Percentiles rank a stretch among this genome's conserved stretches.
Evolutionary conservation across 1,140 invertebrate genomes (phyloP).

Genomic region (Drosophila cardini): DNA sequence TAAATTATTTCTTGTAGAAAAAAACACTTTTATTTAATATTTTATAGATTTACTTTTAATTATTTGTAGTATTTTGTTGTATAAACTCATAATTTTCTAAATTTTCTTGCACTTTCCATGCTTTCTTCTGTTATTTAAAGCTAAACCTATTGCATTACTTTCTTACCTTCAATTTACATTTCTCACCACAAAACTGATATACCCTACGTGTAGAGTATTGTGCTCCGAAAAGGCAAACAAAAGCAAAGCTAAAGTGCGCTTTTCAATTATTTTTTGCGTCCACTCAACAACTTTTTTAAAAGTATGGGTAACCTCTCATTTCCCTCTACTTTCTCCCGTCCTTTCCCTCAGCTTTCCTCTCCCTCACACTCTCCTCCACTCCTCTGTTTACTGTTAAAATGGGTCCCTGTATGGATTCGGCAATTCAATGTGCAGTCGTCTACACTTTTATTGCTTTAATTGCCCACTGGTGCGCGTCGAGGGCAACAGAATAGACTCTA

Average conservation of each 20-base stretch:
- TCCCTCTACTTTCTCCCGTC: slow-evolving; percentile 18
- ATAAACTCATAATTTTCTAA: no score
- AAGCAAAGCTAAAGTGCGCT: slow-evolving; percentile 56
- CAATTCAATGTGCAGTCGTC: slow-evolving; percentile 71
- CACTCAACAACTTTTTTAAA: slow-evolving; percentile 61
- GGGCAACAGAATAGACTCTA: slow-evolving; percentile 43
- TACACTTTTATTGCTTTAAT: slow-evolving; percentile 81
- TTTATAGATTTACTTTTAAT: neutral
- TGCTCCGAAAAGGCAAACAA: slow-evolving; percentile 27
- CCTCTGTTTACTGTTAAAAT: neutral
- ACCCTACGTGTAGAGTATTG: slow-evolving; percentile 3
- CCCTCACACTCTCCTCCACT: neutral
- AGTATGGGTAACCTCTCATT: slow-evolving; percentile 17
- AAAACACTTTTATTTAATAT: neutral
- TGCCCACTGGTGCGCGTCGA: slow-evolving; percentile 70
- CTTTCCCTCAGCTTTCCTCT: neutral
- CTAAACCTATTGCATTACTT: no score
- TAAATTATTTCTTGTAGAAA: neutral
- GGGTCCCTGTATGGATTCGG: slow-evolving; percentile 52
- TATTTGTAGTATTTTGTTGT: neutral
- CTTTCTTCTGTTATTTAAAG: no score
- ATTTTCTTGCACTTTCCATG: neutral
- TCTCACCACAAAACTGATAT: slow-evolving; percentile 8
- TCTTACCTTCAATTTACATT: no score
- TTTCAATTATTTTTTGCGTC: slow-evolving; percentile 73